These are phyloP conservation scores for Netelia inedita DNA, from an alignment of 2,888 invertebrate species.

Conservation along the genomic window DNA sequence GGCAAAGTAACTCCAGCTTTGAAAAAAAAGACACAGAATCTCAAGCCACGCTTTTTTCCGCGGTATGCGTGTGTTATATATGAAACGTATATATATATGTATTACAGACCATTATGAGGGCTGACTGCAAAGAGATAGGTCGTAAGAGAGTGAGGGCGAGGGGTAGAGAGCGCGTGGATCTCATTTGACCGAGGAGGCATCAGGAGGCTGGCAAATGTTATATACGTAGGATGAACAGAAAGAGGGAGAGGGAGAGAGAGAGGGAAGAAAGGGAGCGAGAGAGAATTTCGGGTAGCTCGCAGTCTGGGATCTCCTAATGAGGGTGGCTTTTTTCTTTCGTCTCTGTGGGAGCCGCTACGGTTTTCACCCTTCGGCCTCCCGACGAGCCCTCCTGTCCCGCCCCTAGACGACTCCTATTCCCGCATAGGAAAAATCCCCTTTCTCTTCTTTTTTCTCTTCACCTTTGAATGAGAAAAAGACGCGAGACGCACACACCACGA, in stretches of 20 bases:
- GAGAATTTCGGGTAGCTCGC: constrained; percentile 64
- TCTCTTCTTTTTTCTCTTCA: constrained; percentile 57
- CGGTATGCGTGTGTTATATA: constrained; percentile 37
- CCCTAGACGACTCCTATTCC: constrained; percentile 32
- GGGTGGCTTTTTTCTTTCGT: constrained; percentile 77
- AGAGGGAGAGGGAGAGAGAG: constrained; percentile 47
- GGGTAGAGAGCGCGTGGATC: constrained; percentile 71
- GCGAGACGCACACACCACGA: constrained; percentile 29
- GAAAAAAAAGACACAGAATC: constrained; percentile 38
- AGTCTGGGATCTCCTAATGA: constrained; percentile 80
- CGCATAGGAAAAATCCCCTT: constrained; percentile 61
- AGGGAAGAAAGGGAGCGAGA: constrained; percentile 39
- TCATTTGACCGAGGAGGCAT: constrained; percentile 76
- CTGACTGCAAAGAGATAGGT: constrained; percentile 53
- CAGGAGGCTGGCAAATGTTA: constrained; percentile 51
- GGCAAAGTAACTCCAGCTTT: constrained; percentile 28
- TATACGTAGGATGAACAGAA: constrained; percentile 17
- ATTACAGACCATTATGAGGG: constrained; percentile 54
- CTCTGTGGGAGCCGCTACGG: constrained; percentile 57
- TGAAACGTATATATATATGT: constrained; percentile 12
- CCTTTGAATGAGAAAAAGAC: constrained; percentile 75
- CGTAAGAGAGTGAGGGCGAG: constrained; percentile 44
- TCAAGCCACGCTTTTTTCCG: constrained; percentile 23
- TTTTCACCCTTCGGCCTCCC: constrained; percentile 65
- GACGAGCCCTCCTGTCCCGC: constrained; percentile 51